Conservation (phyloP, 2,113 vertebrate genomes). For the Aramus guarauna region DNA sequence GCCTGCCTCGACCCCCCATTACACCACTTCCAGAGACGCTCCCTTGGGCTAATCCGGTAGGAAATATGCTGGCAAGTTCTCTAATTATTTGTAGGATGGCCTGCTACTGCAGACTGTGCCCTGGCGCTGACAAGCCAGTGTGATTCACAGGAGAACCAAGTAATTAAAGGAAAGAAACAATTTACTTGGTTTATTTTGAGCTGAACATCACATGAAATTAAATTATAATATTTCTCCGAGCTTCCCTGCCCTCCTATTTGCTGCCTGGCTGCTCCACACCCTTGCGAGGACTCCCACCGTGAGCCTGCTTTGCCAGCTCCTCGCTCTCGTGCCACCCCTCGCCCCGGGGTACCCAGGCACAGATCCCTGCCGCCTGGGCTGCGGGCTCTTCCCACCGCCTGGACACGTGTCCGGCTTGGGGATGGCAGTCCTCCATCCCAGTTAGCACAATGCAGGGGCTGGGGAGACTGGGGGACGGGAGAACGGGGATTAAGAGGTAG, state of each 20-base stretch:
- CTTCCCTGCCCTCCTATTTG: background rate
- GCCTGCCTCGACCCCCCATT: background rate
- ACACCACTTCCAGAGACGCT: background rate
- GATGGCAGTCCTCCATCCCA: background rate
- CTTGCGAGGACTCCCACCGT: background rate
- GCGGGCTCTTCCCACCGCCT: background rate
- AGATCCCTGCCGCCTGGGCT: fast-evolving
- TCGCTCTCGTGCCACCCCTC: background rate
- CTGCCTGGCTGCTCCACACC: background rate
- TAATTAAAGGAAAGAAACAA: conserved; percentile 49
- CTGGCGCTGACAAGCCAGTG: background rate
- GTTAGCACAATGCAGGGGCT: background rate
- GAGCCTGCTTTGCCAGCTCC: background rate
- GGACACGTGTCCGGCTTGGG: fast-evolving
- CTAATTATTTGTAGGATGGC: background rate
- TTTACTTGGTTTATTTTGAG: conserved; percentile 37
- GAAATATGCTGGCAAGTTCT: background rate
- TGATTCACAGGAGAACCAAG: conserved; percentile 7
- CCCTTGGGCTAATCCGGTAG: background rate
- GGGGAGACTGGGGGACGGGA: fast-evolving
- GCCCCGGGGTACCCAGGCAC: fast-evolving
- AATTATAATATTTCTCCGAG: background rate
- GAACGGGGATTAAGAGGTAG: background rate
- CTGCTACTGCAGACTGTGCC: conserved; percentile 6
- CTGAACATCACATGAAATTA: background rate